Percentiles rank a stretch among this genome's conserved stretches.
These are phyloP conservation scores for Halcyon chelicuti DNA, from an alignment of 2,797 vertebrate genomes.

Conservation along the genomic window DNA sequence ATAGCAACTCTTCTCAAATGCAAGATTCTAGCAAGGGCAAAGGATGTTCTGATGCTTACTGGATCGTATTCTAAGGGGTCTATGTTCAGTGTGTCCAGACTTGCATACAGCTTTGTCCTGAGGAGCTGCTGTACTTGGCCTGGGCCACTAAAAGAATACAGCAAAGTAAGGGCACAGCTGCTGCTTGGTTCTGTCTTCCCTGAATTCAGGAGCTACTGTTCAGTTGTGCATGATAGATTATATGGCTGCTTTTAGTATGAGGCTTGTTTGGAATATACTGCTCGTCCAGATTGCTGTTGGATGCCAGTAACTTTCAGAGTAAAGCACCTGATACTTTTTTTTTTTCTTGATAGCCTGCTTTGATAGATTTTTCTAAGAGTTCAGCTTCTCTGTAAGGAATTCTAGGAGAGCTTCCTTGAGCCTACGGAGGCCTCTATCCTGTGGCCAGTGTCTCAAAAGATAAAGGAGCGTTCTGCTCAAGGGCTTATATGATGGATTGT, in stretches of 20 bases:
- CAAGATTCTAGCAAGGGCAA: rapidly evolving
- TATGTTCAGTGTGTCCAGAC: background rate
- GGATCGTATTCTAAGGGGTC: background rate
- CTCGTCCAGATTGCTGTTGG: background rate
- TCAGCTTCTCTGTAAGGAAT: background rate
- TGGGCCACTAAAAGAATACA: background rate
- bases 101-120: background rate
- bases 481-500: background rate
- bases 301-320: background rate
- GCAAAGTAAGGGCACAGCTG: background rate
- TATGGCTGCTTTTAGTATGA: background rate
- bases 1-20: background rate
- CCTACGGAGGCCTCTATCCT: background rate
- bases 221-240: background rate
- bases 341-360: background rate
- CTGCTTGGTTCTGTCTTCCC: rapidly evolving
- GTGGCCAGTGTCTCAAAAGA: background rate
- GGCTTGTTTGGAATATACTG: background rate
- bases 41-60: background rate
- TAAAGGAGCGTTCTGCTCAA: background rate
- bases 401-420: background rate
- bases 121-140: background rate
- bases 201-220: background rate
- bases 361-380: background rate
- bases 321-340: background rate